These are phyloP conservation scores for Thera obeliscata DNA, from an alignment of 2,888 invertebrate species.

Conservation along the genomic window DNA sequence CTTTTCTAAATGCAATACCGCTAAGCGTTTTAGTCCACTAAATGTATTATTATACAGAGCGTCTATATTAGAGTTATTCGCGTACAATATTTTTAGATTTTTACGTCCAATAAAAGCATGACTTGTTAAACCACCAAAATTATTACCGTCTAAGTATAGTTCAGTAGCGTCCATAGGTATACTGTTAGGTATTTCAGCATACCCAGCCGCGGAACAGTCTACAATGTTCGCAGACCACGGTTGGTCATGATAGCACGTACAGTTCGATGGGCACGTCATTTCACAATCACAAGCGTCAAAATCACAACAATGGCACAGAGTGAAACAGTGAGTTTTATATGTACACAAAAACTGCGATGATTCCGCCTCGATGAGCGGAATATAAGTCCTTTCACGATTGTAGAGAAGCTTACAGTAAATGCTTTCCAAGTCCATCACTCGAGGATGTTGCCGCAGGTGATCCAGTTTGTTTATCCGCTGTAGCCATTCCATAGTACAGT, in stretches of 20 bases:
- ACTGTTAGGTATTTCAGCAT: slow-evolving; percentile 92
- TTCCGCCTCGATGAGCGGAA: slow-evolving; percentile 94
- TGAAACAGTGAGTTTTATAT: slow-evolving; percentile 96
- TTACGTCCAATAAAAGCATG: slow-evolving; percentile 97
- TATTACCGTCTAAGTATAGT: slow-evolving; percentile 96
- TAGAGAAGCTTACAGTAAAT: slow-evolving; percentile 95
- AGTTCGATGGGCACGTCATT: slow-evolving; percentile 97
- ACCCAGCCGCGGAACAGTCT: slow-evolving; percentile 93
- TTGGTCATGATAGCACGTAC: slow-evolving; percentile 97
- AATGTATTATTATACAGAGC: slow-evolving; percentile 95
- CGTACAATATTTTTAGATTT: slow-evolving; percentile 93
- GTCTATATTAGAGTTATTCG: slow-evolving; percentile 94
- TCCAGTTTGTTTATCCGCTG: slow-evolving; percentile 94
- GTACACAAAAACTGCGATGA: slow-evolving; percentile 96
- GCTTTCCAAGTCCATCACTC: slow-evolving; percentile 94
- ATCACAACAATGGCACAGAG: slow-evolving; percentile 97
- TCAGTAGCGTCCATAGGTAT: slow-evolving; percentile 98
- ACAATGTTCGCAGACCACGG: slow-evolving; percentile 97
- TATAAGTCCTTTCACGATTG: slow-evolving; percentile 92
- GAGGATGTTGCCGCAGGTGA: slow-evolving; percentile 93
- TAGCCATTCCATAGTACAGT: slow-evolving; percentile 98
- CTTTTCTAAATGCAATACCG: slow-evolving; percentile 93
- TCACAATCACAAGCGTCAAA: slow-evolving; percentile 99
- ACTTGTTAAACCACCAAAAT: slow-evolving; percentile 93
- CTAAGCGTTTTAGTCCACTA: slow-evolving; percentile 92